Evolutionary conservation across 2,113 vertebrate genomes (phyloP), one percentile per base, ranked within the genome.

Genomic region (Cyanistes caeruleus): DNA sequence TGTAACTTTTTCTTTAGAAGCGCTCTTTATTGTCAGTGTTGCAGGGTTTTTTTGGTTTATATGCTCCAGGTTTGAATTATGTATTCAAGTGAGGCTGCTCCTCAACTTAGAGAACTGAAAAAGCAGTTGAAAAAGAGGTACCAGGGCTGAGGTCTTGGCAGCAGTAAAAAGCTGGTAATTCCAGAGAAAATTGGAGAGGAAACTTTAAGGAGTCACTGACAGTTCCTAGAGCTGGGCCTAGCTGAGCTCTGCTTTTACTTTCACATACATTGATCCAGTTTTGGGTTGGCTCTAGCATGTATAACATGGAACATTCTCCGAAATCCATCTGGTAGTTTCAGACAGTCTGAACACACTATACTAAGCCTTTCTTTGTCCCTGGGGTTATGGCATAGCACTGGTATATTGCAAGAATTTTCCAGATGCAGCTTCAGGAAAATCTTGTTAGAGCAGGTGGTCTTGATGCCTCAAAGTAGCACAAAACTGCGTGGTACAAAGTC

Each of bases 11-110:
- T 16, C 46, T 74, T 70, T 13, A 0, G 23, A 74, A 51, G 5
- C 41, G 23, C 16, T 85, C 10, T 48, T 41, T 39, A 41, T 33
- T 58, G 8, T 46, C 59, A 59, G 9, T 15, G 23, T 31, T 51
- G 30, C 6, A 62, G 46, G 20, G 2, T 0, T 23, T 60, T 92
- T 81, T 39, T 64, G 2, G 21, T 65, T 77, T 9, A 39, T 24
- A 0, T 0, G 1, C 13, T 70, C 8, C 1, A 2, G 56, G 10
- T 24, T 44, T 92, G 19, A 67, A 7, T 73, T 56, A 35, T 51
- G 15, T 65, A 43, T 79, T 92, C 33, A 85, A 81, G 25, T 69
- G 67, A 55, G 12, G 37, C 39, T 87, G 33, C 19, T 81, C 16
- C 41, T 87, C 48, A 39, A 31, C 8, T 20, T 39, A 27, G 2